These are phyloP conservation scores for Drosophila rhopaloa DNA, from an alignment of 1,140 invertebrate genomes.

Conservation along the genomic window DNA sequence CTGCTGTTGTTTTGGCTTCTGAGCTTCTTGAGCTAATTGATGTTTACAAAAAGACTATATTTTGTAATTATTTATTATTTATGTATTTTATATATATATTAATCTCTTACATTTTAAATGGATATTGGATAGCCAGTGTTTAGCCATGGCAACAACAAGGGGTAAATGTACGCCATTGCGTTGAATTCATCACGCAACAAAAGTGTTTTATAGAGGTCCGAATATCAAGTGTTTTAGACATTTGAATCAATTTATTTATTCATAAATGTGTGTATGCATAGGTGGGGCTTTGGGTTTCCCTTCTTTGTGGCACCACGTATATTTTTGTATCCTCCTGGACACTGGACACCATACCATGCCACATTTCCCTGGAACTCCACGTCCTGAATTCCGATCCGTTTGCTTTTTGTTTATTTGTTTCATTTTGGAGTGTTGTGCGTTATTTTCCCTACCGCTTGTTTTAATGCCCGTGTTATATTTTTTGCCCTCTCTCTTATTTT, in stretches of 20 bases:
- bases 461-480: slow-evolving; percentile 28
- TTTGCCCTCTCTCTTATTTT: slow-evolving; percentile 3
- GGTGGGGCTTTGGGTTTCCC: not conserved
- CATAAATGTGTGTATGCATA: slow-evolving; percentile 1
- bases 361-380: slow-evolving; percentile 7
- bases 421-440: slow-evolving; percentile 58
- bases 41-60: too few species aligned
- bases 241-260: slow-evolving; percentile 16
- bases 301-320: too few species aligned
- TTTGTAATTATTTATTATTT: too few species aligned
- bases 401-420: slow-evolving; percentile 60
- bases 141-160: not conserved
- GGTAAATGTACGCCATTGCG: not conserved
- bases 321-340: not conserved
- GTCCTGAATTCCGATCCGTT: slow-evolving; percentile 25
- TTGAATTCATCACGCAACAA: not conserved
- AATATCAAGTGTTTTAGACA: not conserved
- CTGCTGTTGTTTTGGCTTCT: too few species aligned
- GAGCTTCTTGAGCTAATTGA: too few species aligned
- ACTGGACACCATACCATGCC: not conserved
- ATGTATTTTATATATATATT: too few species aligned
- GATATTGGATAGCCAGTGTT: too few species aligned
- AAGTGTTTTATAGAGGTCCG: not conserved
- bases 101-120: too few species aligned
- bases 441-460: slow-evolving; percentile 47